Conservation (phyloP, 2,797 vertebrate species). For the Epinephelus malabaricus region DNA sequence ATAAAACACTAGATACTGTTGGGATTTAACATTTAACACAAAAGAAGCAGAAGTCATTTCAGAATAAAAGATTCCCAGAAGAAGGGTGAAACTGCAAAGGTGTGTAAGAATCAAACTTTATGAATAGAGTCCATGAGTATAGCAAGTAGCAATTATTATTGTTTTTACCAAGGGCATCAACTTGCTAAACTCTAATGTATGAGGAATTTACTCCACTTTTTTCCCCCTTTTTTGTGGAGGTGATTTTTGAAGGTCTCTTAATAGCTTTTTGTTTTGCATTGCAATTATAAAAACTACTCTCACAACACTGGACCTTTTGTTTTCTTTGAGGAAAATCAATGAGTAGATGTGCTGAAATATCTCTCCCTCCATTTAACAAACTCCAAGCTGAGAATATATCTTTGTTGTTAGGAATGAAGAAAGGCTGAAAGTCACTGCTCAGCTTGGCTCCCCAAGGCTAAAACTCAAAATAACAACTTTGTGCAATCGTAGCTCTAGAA, state of each 20-base stretch:
- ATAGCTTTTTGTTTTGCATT: slow-evolving; percentile 8
- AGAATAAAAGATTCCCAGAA: slow-evolving; percentile 3
- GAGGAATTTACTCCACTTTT: not conserved
- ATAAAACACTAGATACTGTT: slow-evolving; percentile 17
- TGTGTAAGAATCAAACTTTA: slow-evolving; percentile 5
- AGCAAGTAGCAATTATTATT: not conserved
- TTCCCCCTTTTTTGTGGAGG: not conserved
- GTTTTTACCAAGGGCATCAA: not conserved
- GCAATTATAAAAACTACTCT: slow-evolving; percentile 23
- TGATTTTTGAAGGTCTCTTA: not conserved
- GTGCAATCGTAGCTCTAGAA: not conserved
- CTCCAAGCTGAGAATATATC: not conserved
- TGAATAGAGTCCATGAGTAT: not conserved
- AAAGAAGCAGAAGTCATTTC: not conserved
- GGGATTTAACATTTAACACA: slow-evolving; percentile 42
- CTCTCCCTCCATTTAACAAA: slow-evolving; percentile 11
- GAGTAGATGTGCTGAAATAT: slow-evolving; percentile 9
- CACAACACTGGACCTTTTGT: slow-evolving; percentile 27
- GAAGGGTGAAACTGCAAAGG: slow-evolving; percentile 6
- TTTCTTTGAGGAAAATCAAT: slow-evolving; percentile 21
- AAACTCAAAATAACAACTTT: slow-evolving; percentile 10
- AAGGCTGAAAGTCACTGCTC: slow-evolving; percentile 3
- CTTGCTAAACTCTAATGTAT: not conserved
- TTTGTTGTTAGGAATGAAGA: slow-evolving; percentile 8
- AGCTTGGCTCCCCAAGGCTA: slow-evolving; percentile 1